These are phyloP conservation scores for Leucopsar rothschildi DNA, from an alignment of 2,113 vertebrate species.

Conservation along the genomic window DNA sequence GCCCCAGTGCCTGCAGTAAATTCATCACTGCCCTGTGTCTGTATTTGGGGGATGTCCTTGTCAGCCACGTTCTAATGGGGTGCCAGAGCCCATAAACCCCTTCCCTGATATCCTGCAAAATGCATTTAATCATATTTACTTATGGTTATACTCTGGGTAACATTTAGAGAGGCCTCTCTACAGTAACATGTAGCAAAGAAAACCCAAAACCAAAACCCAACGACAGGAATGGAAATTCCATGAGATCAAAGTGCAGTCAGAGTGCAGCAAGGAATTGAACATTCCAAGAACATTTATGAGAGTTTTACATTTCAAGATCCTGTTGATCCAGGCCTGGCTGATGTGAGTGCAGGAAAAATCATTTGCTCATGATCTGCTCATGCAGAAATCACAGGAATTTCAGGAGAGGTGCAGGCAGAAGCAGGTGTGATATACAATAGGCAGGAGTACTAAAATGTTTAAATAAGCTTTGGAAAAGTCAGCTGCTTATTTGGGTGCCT, in stretches of 20 bases:
- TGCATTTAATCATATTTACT: neutral
- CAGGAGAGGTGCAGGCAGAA: neutral
- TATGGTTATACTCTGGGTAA: neutral
- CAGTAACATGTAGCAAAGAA: neutral
- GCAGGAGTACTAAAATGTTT: neutral
- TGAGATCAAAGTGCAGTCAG: neutral
- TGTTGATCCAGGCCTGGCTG: neutral
- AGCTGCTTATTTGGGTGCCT: neutral
- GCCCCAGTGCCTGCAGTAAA: neutral
- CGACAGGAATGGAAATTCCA: neutral
- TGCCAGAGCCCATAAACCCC: neutral
- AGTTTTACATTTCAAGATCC: neutral
- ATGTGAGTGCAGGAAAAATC: neutral
- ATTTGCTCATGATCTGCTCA: rapidly evolving
- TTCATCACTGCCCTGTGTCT: neutral
- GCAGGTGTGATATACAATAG: neutral
- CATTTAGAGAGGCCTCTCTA: neutral
- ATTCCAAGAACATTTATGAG: neutral
- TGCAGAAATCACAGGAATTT: neutral
- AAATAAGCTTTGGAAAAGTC: neutral
- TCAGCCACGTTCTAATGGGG: neutral
- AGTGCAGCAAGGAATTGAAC: neutral
- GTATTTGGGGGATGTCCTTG: neutral
- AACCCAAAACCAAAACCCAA: neutral
- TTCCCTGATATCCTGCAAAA: neutral